phyloP scores from a whole-genome alignment of 2,888 invertebrate species.

The Iphiclides podalirius region DNA sequence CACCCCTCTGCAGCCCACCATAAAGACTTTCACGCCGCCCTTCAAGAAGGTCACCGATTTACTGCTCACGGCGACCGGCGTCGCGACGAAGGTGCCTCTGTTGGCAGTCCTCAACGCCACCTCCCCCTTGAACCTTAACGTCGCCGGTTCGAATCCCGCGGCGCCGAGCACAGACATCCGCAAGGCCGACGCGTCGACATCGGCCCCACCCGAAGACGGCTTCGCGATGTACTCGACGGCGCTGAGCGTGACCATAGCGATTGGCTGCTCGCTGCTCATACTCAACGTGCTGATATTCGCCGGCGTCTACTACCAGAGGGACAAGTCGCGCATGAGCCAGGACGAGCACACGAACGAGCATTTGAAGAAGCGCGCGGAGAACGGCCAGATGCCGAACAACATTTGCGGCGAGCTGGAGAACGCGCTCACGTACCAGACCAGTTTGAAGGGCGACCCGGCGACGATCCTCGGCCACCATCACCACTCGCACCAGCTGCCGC shows the following conservation, averaged over 20 bases:
- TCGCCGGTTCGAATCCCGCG: conserved; percentile 58
- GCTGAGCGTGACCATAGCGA: conserved; percentile 94
- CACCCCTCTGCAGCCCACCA: conserved; percentile 75
- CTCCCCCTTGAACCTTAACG: conserved; percentile 64
- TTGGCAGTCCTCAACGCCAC: conserved; percentile 65
- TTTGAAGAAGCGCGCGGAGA: conserved; percentile 87
- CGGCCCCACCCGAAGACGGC: conserved; percentile 88
- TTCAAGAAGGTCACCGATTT: conserved; percentile 80
- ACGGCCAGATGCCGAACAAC: conserved; percentile 93
- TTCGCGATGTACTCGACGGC: conserved; percentile 95
- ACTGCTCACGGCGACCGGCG: conserved; percentile 59
- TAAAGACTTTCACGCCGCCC: conserved; percentile 78
- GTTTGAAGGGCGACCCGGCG: conserved; percentile 84
- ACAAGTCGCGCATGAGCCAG: conserved; percentile 87
- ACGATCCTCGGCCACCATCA: conserved; percentile 88
- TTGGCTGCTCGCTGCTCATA: conserved; percentile 94
- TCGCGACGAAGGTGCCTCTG: conserved; percentile 63
- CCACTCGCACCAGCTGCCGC: conserved; percentile 87
- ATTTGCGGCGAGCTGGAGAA: conserved; percentile 91
- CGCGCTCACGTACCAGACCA: conserved; percentile 70
- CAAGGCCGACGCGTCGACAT: conserved; percentile 69
- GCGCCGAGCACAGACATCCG: conserved; percentile 63
- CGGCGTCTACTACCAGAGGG: conserved; percentile 95
- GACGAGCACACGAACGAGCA: conserved; percentile 75
- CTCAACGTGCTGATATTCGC: conserved; percentile 96